These are phyloP conservation scores for Opisthocomus hoazin DNA, from an alignment of 2,113 vertebrate species.

Conservation along the genomic window DNA sequence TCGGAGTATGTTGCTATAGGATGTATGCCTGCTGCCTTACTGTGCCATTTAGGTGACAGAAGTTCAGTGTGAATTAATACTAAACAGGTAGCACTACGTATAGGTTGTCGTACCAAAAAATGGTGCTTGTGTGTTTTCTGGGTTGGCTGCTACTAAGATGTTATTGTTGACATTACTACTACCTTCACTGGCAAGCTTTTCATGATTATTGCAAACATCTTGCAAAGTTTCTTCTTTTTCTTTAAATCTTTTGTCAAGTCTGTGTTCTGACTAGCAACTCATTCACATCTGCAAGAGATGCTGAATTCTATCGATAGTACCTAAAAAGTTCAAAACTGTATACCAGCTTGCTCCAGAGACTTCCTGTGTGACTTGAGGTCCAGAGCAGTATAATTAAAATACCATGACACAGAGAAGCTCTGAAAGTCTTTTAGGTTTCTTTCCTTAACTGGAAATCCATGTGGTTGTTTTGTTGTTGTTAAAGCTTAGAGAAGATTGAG, in stretches of 20 bases:
- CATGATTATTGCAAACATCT: rapidly evolving
- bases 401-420: background rate
- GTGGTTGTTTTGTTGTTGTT: background rate
- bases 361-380: background rate
- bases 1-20: background rate
- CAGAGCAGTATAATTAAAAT: background rate
- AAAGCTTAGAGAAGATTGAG: background rate
- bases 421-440: background rate
- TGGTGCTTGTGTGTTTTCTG: background rate
- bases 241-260: background rate
- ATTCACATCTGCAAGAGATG: background rate
- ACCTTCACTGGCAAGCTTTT: background rate
- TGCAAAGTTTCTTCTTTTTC: background rate
- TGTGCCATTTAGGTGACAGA: background rate
- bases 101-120: background rate
- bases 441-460: background rate
- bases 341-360: background rate
- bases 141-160: background rate
- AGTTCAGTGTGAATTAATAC: background rate
- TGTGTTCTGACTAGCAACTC: background rate
- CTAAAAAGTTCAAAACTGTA: background rate
- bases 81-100: background rate
- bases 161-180: background rate
- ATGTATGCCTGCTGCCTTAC: background rate
- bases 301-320: background rate